Evolutionary conservation across 2,113 vertebrate species (phyloP).

Genomic region (Mesitornis unicolor): DNA sequence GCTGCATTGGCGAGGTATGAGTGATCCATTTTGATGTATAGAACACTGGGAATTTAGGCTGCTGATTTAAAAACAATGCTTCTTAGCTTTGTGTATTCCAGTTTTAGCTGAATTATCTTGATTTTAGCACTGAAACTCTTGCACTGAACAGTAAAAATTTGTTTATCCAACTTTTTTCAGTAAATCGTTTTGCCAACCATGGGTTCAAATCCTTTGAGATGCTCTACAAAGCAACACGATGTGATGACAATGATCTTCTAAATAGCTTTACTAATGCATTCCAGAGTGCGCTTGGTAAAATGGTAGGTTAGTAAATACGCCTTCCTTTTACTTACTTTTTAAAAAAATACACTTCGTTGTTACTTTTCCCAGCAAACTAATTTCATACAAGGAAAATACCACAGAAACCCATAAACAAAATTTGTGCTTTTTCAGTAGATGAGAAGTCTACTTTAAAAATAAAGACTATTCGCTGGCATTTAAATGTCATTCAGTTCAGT

Average conservation of each 20-base stretch:
- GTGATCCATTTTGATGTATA: not conserved
- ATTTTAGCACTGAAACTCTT: not conserved
- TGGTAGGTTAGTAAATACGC: constrained; percentile 78
- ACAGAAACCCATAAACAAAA: not conserved
- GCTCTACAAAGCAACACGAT: constrained; percentile 92
- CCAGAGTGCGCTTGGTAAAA: constrained; percentile 85
- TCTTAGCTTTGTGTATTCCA: not conserved
- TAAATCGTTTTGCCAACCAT: constrained; percentile 93
- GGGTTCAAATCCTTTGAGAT: constrained; percentile 97
- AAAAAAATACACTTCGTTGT: not conserved
- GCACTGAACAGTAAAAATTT: not conserved
- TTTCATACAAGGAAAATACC: not conserved
- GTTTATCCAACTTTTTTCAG: constrained; percentile 70
- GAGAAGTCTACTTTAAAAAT: not conserved
- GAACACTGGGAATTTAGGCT: not conserved
- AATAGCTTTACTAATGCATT: constrained; percentile 89
- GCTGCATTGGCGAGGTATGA: not conserved
- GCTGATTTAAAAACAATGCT: not conserved
- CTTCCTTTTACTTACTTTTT: not conserved
- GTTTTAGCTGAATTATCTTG: not conserved
- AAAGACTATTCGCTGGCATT: not conserved
- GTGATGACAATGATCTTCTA: constrained; percentile 86
- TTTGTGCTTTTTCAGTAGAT: not conserved
- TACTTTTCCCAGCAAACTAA: not conserved
- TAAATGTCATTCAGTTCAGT: not conserved